Evolutionary conservation across 2,888 invertebrate species (phyloP).

Genomic region (Conchocele bisecta): DNA sequence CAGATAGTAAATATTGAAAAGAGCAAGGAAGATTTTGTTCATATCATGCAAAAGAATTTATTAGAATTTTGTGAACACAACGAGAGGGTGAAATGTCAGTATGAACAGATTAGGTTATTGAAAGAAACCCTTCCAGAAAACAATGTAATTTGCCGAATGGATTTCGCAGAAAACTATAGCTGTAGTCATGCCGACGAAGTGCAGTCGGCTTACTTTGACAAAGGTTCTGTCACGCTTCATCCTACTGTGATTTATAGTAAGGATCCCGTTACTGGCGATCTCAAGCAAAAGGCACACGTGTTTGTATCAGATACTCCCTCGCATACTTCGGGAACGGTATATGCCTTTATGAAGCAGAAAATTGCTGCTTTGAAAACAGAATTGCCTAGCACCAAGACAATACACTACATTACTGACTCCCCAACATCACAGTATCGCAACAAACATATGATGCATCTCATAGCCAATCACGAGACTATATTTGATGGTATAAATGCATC

Average conservation of each 20-base stretch:
- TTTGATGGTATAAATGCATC: slow-evolving; percentile 26
- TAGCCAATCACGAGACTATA: slow-evolving; percentile 15
- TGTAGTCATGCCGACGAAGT: slow-evolving; percentile 36
- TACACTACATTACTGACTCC: slow-evolving; percentile 42
- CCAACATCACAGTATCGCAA: slow-evolving; percentile 32
- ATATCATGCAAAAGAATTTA: slow-evolving; percentile 19
- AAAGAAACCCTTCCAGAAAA: slow-evolving; percentile 15
- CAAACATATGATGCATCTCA: slow-evolving; percentile 9
- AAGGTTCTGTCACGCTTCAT: slow-evolving; percentile 25
- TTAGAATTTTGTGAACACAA: slow-evolving; percentile 12
- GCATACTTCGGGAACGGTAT: slow-evolving; percentile 22
- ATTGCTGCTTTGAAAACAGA: neutral
- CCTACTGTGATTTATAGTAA: neutral
- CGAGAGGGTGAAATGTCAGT: slow-evolving; percentile 25
- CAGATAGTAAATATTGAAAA: slow-evolving; percentile 14
- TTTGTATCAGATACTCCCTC: slow-evolving; percentile 24
- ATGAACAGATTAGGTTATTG: slow-evolving; percentile 16
- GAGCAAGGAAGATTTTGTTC: slow-evolving; percentile 26
- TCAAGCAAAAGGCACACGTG: slow-evolving; percentile 11
- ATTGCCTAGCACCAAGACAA: slow-evolving; percentile 7
- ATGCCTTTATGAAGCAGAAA: slow-evolving; percentile 18
- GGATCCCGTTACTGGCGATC: neutral
- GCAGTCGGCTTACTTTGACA: slow-evolving; percentile 40
- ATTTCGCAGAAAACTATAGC: slow-evolving; percentile 43
- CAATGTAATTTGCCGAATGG: slow-evolving; percentile 33